phyloP scores from a whole-genome alignment of 2,113 vertebrate genomes.

The Oxygymnocypris stewartii region DNA sequence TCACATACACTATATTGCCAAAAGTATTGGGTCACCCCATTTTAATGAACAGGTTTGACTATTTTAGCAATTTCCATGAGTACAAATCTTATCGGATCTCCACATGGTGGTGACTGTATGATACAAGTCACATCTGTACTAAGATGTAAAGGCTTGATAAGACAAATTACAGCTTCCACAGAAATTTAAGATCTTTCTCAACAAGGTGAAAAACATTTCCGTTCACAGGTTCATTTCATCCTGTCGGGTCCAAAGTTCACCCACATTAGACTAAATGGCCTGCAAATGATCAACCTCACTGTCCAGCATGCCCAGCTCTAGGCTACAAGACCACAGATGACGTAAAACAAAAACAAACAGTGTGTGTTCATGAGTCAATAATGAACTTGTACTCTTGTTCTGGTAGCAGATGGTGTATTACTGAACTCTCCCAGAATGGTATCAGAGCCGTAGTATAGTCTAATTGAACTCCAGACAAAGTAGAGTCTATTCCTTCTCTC shows the following conservation, averaged over 20 bases:
- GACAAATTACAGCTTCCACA: neutral
- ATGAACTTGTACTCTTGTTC: neutral
- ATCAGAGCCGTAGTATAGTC: neutral
- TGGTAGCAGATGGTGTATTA: neutral
- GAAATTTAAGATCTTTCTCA: neutral
- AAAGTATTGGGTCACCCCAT: too few relatives aligned
- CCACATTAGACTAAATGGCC: slow-evolving; percentile 22
- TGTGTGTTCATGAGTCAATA: slow-evolving; percentile 23
- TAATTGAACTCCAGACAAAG: neutral
- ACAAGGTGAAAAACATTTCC: neutral
- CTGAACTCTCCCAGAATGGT: neutral
- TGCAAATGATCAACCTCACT: slow-evolving; percentile 58
- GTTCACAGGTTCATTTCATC: neutral
- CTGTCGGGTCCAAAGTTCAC: slow-evolving; percentile 32
- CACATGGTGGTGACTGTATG: neutral
- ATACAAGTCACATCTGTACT: neutral
- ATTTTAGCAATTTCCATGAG: too few relatives aligned
- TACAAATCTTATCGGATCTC: neutral
- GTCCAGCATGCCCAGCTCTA: slow-evolving; percentile 54
- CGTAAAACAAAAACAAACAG: slow-evolving; percentile 32
- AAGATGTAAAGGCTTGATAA: neutral
- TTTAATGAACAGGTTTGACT: too few relatives aligned
- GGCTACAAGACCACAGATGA: slow-evolving; percentile 18
- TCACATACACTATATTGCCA: neutral
- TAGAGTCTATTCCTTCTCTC: neutral